These are phyloP conservation scores for Pampus argenteus DNA, from an alignment of 2,797 vertebrate species.

Conservation along the genomic window DNA sequence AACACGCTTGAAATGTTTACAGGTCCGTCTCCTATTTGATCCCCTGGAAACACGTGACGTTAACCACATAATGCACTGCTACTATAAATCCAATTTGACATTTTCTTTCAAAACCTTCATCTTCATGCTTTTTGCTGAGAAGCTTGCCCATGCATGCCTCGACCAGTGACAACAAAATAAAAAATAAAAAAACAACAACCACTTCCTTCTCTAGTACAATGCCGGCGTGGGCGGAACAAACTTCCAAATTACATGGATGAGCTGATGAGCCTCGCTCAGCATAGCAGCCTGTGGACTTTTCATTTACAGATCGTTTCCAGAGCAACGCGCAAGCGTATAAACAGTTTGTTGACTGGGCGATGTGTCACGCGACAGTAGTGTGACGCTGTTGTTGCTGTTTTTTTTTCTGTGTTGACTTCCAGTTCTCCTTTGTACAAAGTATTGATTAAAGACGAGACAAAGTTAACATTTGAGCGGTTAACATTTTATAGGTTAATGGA, in stretches of 20 bases:
- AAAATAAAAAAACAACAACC: not conserved
- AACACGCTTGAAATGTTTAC: slow-evolving; percentile 62
- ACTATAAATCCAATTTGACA: not conserved
- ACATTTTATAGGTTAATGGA: slow-evolving; percentile 48
- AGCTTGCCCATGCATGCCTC: not conserved
- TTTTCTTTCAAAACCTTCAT: not conserved
- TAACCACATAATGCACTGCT: not conserved
- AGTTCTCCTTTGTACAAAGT: slow-evolving; percentile 64
- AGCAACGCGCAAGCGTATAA: slow-evolving; percentile 27
- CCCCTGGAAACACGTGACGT: slow-evolving; percentile 77
- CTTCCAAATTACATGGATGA: slow-evolving; percentile 43
- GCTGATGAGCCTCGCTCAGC: accelerated
- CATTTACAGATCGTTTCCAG: slow-evolving; percentile 53
- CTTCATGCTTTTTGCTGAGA: no score
- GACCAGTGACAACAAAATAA: not conserved
- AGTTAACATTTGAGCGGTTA: slow-evolving; percentile 19
- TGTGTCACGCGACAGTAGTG: slow-evolving; percentile 82
- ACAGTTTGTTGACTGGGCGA: slow-evolving; percentile 37
- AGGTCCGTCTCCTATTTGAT: slow-evolving; percentile 70
- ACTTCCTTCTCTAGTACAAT: slow-evolving; percentile 53
- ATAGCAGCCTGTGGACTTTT: accelerated
- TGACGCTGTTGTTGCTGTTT: slow-evolving; percentile 68
- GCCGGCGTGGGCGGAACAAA: slow-evolving; percentile 23
- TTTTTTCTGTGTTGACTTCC: slow-evolving; percentile 70
- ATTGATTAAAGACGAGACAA: not conserved